A percentile compares a stretch with the other conserved stretches of the same genome.
Evolutionary conservation across 2,113 vertebrate species (phyloP).

Genomic region (Rhabdornis inornatus): DNA sequence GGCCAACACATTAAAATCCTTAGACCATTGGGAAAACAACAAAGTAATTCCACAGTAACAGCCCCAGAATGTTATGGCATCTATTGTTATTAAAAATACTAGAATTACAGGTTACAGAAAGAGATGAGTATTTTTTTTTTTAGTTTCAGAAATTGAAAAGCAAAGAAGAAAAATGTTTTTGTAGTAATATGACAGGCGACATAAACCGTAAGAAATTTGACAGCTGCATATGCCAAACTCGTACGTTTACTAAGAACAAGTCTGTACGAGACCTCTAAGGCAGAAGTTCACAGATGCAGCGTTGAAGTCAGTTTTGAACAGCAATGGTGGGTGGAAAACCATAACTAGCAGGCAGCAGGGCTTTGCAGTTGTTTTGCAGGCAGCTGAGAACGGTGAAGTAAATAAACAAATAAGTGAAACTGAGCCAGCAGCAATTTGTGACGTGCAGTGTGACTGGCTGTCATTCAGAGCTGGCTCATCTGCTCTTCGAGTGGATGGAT

Average conservation of each 20-base stretch:
- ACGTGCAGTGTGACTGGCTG: constrained; percentile 29
- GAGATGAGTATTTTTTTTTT: background rate
- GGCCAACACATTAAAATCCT: constrained; percentile 9
- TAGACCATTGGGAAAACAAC: background rate
- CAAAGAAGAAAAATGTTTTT: background rate
- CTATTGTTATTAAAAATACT: background rate
- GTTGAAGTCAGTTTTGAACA: background rate
- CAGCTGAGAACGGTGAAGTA: background rate
- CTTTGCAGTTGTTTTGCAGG: constrained; percentile 50
- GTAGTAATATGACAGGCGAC: constrained; percentile 4
- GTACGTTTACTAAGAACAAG: background rate
- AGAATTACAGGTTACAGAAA: background rate
- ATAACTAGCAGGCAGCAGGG: background rate
- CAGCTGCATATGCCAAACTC: constrained; percentile 4
- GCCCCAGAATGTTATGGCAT: background rate
- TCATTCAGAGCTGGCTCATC: constrained; percentile 38
- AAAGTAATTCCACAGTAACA: background rate
- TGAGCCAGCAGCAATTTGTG: constrained; percentile 45
- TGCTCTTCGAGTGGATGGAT: constrained; percentile 18
- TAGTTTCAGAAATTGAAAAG: background rate
- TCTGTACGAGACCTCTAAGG: background rate
- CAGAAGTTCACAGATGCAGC: constrained; percentile 18
- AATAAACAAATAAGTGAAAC: constrained; percentile 55
- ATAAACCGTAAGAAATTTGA: constrained; percentile 27
- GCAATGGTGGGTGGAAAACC: background rate